Evolutionary conservation across 2,888 invertebrate genomes (phyloP), one percentile per base, ranked within the genome.

Genomic region (Nomada hirtipes): DNA sequence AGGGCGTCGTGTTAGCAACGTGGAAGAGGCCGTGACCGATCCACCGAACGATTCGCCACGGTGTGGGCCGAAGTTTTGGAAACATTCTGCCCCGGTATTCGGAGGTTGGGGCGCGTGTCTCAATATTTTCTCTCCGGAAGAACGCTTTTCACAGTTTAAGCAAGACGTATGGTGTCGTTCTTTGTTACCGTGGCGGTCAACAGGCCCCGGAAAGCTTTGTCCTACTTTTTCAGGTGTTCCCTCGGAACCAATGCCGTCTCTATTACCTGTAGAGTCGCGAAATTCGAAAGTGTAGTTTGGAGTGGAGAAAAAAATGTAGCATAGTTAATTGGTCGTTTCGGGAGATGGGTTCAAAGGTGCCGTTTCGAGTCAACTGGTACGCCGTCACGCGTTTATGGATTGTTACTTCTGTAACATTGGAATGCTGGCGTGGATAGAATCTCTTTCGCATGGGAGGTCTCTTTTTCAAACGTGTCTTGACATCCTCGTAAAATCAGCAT

Each of bases 51-150:
- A 92, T 93, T 91, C 89, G 93, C 91, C 88, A 91, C 88, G 89
- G 91, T 73, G 67, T 60, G 77, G 85, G 74, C 36, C 80, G 53
- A 87, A 91, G 92, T 93, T 93, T 92, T 91, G 92, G 90, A 92
- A 93, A 92, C 92, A 92, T 91, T 92, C 91, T 85, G 90, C 85
- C 80, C 74, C 50, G 72, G 81, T 65, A 82, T 69, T 64, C 72
- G 80, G 69, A 61, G 79, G 85, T 86, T 81, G 82, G 72, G 85
- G 86, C 89, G 89, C 88, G 89, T 90, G 92, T 92, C 91, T 90
- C 90, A 91, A 92, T 92, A 91, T 92, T 91, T 89, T 88, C 83
- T 84, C 79, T 64, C 53, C 69, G 44, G 60, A 52, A 61, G 50
- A 59, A 70, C 74, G 80, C 83, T 89, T 87, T 89, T 91, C 90